Evolutionary conservation across 2,113 vertebrate genomes (phyloP), one percentile per base, ranked within the genome.

Genomic region (Athene cunicularia): DNA sequence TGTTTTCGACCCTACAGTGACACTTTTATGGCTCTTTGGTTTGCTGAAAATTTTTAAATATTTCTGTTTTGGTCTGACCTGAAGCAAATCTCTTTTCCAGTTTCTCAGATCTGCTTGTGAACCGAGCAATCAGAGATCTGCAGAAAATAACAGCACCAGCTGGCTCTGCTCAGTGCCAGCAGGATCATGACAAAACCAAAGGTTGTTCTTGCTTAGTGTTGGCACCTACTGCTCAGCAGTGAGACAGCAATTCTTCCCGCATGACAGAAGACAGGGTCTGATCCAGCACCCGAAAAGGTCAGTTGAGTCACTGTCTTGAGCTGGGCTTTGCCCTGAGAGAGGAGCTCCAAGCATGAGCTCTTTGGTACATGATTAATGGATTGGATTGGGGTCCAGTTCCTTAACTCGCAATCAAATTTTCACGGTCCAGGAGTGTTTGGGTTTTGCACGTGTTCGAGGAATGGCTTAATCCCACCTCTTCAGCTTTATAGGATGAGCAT

Each of bases 11-110:
- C 67, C 32, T 73, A 4, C 39, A 9, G 27, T 45, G 76, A 92
- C 92, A 33, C 60, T 86, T 80, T 70, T 74, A 83, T 7, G 39
- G 45, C n/a, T 50, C 35, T 60, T 70, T 24, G 79, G 47, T 70
- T 91, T 80, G 77, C 83, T 88, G 74, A 68, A 50, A 52, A 67
- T 33, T 35, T 45, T 67, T 9, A 22, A 71, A 62, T 62, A 37
- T 88, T 73, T 73, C 84, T 89, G 71, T 14, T 74, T 79, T 19
- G 37, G 27, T 70, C 72, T 79, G 77, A 74, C 67, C 77, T 24
- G 43, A 53, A 74, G 55, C 55, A 86, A 86, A 92, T 74, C 66
- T 86, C 71, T 94, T 88, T 81, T 79, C 85, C 94, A 86, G 55
- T 43, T 62, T 58, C 59, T 63, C 71, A 66, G 68, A 63, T 67